Evolutionary conservation across 2,113 vertebrate genomes (phyloP), one percentile per base, ranked within the genome.

Genomic region (Eclectus roratus): DNA sequence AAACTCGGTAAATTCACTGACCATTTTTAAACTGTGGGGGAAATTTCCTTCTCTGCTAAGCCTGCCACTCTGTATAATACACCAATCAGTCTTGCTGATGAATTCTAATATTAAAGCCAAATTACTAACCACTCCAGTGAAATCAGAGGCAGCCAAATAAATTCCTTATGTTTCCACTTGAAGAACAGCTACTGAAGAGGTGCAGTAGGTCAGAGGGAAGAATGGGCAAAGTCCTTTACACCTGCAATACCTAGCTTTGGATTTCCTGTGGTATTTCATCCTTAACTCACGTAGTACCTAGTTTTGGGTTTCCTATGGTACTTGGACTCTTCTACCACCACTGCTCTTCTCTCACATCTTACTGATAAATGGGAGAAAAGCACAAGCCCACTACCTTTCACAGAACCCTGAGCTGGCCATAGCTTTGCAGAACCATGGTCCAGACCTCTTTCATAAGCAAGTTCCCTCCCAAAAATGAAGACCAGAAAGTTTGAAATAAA

Each of bases 51-150:
- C 81, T 79, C 69, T 94, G 88, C 89, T 89, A 96, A 91, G 53
- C 25, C 85, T 94, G 88, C 28, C 91, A 71, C 86, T 82, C 73
- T 43, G 43, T 37, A 71, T 88, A 89, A 94, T 91, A 91, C 68
- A 90, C 50, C 73, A 96, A 90, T 55, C 70, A 68, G 72, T 85
- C 80, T 94, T 76, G 64, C 72, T 95, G 95, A 96, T 92, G 92
- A 95, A 97, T 85, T 95, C 37, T 70, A 93, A 91, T 50, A 66
- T 52, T 91, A 76, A 92, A 96, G 93, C 53, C 61, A 97, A 96
- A 97, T 97, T 90, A 35, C 50, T 94, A n/a, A 93, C 72, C 66
- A 72, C 55, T 77, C 80, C 66, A 90, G 53, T 73, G 85, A 93
- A 92, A 90, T 52, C 44, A 76, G 46, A 53, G 73, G 70, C 20